Base-by-base conservation (phyloP, 2,113 vertebrate species). In the Brachyistius frenatus region DNA sequence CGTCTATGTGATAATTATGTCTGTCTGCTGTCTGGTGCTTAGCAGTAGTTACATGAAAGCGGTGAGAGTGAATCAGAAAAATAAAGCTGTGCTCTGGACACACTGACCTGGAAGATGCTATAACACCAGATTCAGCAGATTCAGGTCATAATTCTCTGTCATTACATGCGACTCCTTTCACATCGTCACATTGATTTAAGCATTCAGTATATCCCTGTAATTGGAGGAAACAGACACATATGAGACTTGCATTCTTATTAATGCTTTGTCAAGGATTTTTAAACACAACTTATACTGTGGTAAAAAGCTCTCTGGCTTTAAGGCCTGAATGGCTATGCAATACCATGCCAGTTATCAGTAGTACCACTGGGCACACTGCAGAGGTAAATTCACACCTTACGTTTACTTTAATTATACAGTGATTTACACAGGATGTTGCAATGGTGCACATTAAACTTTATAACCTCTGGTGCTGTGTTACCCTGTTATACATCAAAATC, bases 381-480 rank as follows among this genome's bases (percentile, higher is more conserved):
- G 73, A 69, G 50, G 46, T 58, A 56, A 61, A 77, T 86, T 84
- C 66, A 78, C 61, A 79, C 54, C 23, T 62, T 76, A 71, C 64
- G 65, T 55, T 56, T 73, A 69, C 49, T 68, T 4, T 86, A 86
- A 91, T 86, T 90, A 86, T n/a, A 85, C 54, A 63, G 73, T 52
- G 35, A 85, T 74, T 80, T 80, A 37, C 41, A 81, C 68, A 75
- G 81, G 73, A 82, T 81, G 71, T 70, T 56, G 14, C 67, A 73
- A 46, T 47, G 47, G 62, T 63, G 49, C 69, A 49, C 57, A 78
- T 85, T 91, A 76, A 73, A 82, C n/a, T 84, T 70, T 75, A 70
- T 49, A 74, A 79, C 41, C 39, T 30, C 52, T 52, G 39, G 52
- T 66, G 68, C 78, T 74, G 49, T 15, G 16, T 35, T 70, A 66